Evolutionary conservation across 2,888 invertebrate species (phyloP).

Genomic region (Chloromyia formosa): DNA sequence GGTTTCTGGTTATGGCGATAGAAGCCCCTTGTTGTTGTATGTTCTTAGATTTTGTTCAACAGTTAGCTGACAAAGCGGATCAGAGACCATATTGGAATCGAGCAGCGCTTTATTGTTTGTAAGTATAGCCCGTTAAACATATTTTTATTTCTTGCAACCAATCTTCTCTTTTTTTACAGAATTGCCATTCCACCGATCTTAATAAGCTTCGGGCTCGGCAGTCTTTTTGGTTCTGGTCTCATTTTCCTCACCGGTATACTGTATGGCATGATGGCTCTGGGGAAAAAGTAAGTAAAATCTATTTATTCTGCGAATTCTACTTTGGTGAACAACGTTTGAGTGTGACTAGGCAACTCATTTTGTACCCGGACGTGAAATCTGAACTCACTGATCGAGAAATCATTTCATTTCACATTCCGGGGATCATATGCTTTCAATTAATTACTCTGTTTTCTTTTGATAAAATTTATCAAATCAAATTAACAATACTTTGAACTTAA

Average conservation of each 20-base stretch:
- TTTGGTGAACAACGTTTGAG: constrained; percentile 9
- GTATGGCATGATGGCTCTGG: constrained; percentile 94
- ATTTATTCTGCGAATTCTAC: constrained; percentile 41
- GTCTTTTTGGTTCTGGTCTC: constrained; percentile 86
- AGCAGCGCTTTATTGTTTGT: constrained; percentile 86
- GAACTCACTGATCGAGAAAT: background rate
- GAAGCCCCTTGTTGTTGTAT: constrained; percentile 98
- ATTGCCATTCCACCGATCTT: constrained; percentile 82
- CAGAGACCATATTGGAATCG: constrained; percentile 89
- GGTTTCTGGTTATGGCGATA: constrained; percentile 85
- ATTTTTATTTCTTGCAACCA: background rate
- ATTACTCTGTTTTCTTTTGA: background rate
- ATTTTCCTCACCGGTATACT: constrained; percentile 89
- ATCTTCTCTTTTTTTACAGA: constrained; percentile 65
- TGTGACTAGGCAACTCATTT: background rate
- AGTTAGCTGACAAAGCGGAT: constrained; percentile 84
- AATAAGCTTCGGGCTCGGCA: constrained; percentile 77
- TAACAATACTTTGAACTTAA: constrained; percentile 35
- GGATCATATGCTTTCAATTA: background rate
- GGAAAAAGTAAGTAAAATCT: constrained; percentile 84
- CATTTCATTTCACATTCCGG: background rate
- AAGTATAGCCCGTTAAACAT: constrained; percentile 63
- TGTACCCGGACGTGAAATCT: background rate
- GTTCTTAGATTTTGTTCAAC: constrained; percentile 94
- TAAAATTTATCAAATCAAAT: constrained; percentile 5